phyloP scores from a whole-genome alignment of 2,113 vertebrate genomes.

The Crotophaga sulcirostris region DNA sequence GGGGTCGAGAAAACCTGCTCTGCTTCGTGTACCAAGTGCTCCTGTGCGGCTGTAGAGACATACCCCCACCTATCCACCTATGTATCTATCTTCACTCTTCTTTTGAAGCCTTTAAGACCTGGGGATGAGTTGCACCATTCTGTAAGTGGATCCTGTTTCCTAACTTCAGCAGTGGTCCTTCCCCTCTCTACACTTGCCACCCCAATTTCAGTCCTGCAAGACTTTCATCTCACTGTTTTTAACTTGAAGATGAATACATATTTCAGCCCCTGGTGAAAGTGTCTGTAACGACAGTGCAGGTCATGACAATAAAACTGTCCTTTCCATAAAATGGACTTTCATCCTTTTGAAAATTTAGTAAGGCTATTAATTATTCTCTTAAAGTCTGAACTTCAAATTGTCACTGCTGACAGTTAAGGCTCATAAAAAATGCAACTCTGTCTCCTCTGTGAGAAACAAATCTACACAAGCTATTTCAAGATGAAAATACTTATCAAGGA shows the following conservation, averaged over 20 bases:
- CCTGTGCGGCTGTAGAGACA: not conserved
- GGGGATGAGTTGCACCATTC: not conserved
- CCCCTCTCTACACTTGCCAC: not conserved
- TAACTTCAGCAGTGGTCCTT: not conserved
- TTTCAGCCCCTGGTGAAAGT: not conserved
- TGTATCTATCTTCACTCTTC: not conserved
- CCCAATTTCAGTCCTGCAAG: not conserved
- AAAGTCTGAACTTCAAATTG: not conserved
- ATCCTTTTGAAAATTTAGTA: not conserved
- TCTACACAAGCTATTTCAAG: not conserved
- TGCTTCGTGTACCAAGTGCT: accelerated
- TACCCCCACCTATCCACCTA: no score
- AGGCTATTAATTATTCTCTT: conserved; percentile 31
- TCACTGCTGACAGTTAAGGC: conserved; percentile 30
- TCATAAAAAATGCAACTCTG: not conserved
- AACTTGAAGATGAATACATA: not conserved
- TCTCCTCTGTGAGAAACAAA: not conserved
- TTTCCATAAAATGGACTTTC: not conserved
- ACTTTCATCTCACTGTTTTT: not conserved
- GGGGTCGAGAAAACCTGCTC: not conserved
- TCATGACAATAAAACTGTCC: not conserved
- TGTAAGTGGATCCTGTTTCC: not conserved
- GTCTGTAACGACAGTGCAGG: not conserved
- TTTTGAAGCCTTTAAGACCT: not conserved
- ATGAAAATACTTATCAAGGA: not conserved